These are phyloP conservation scores for Paragorgia papillata DNA, from an alignment of 92 coral and sea anemone genomes.

Conservation along the genomic window DNA sequence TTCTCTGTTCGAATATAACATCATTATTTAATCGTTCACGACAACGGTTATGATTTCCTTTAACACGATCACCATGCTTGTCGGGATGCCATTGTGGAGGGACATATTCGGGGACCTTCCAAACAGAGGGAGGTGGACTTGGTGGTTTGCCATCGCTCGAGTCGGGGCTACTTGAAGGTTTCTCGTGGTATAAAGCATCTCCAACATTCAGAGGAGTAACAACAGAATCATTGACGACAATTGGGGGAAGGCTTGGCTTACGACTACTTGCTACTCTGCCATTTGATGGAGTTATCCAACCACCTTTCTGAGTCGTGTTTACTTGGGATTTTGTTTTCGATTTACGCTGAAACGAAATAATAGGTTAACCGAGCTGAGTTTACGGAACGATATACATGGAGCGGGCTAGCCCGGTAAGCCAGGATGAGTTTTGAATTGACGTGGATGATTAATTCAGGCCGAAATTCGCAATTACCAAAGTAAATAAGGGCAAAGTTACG, in stretches of 20 bases:
- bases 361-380: too few species aligned
- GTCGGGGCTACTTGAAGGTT: constrained; percentile 59
- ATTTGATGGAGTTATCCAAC: constrained; percentile 23
- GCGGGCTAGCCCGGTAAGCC: too few species aligned
- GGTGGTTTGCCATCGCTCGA: constrained; percentile 79
- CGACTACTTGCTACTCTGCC: constrained; percentile 13
- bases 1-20: constrained; percentile 76
- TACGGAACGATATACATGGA: too few species aligned
- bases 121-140: constrained; percentile 98
- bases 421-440: too few species aligned
- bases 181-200: constrained; percentile 38
- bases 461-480: too few species aligned
- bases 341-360: constrained; percentile 25
- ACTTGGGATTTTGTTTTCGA: constrained; percentile 13
- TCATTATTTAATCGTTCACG: constrained; percentile 83
- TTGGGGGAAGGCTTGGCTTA: constrained; percentile 6
- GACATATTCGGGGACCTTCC: constrained; percentile 99
- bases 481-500: too few species aligned
- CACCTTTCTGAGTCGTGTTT: constrained; percentile 9
- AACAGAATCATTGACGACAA: constrained; percentile 27
- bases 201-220: constrained; percentile 40
- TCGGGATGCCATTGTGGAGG: constrained; percentile 98
- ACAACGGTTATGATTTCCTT: constrained; percentile 48
- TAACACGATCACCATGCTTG: constrained; percentile 43
- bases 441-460: too few species aligned